Percentiles rank a stretch among this genome's conserved stretches.
phyloP scores from a whole-genome alignment of 2,113 vertebrate genomes.

The Platanista minor region DNA sequence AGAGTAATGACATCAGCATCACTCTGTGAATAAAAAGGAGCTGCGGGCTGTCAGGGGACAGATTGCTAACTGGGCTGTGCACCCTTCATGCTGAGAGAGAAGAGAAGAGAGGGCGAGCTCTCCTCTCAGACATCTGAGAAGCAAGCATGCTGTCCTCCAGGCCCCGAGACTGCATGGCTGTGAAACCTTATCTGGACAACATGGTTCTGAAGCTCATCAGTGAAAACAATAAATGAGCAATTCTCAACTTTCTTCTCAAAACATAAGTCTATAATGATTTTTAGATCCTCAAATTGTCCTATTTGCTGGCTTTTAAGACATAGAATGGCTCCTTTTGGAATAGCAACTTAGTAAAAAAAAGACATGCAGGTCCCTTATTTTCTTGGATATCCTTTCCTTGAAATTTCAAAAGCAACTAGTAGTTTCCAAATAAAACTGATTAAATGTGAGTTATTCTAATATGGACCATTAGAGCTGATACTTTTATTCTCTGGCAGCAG shows the following conservation, averaged over 20 bases:
- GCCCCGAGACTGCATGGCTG: not conserved
- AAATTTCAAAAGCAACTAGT: constrained; percentile 6
- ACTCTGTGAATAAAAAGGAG: constrained; percentile 62
- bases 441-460: not conserved
- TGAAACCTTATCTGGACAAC: not conserved
- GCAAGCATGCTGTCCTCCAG: not conserved
- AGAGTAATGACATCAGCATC: constrained; percentile 66
- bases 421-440: not conserved
- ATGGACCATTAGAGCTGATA: not conserved
- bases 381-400: not conserved
- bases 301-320: not conserved
- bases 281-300: not conserved
- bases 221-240: not conserved
- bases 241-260: not conserved
- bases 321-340: not conserved
- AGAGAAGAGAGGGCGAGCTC: not conserved
- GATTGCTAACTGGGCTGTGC: not conserved
- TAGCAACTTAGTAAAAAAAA: not conserved
- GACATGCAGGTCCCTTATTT: not conserved
- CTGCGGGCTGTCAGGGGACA: not conserved
- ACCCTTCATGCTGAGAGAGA: not conserved
- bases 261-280: not conserved
- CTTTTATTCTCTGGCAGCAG: not conserved
- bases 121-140: not conserved
- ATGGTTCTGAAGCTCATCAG: not conserved